These are phyloP conservation scores for Euura saliciscinereae DNA, from an alignment of 1,140 invertebrate species.

Conservation along the genomic window DNA sequence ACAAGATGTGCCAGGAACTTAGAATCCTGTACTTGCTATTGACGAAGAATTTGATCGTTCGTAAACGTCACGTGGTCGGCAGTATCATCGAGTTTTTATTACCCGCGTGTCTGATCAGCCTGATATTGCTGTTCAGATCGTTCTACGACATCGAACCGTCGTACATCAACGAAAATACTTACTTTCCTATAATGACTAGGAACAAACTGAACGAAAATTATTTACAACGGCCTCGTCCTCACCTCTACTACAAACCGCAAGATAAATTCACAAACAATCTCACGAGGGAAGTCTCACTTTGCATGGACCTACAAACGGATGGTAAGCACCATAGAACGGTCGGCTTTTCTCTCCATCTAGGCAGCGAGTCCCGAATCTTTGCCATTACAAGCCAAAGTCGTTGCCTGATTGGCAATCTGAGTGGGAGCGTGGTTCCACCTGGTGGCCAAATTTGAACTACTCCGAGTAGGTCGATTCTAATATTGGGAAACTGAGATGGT, in stretches of 20 bases:
- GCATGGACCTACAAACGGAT: constrained; percentile 29
- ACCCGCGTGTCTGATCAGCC: constrained; percentile 32
- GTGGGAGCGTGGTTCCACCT: too few relatives aligned
- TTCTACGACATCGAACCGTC: not conserved
- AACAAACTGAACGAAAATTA: not conserved
- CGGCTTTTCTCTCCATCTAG: not conserved
- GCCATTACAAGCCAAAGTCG: too few relatives aligned
- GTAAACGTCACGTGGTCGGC: constrained; percentile 48
- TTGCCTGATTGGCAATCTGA: not conserved
- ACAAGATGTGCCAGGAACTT: too few relatives aligned
- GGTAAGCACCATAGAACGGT: not conserved
- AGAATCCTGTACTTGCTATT: constrained; percentile 27
- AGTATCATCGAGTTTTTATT: constrained; percentile 46
- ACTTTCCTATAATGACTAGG: not conserved
- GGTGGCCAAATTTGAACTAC: too few relatives aligned
- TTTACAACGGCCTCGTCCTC: not conserved
- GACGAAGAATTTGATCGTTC: constrained; percentile 48
- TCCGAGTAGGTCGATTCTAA: not conserved
- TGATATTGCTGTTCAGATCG: not conserved
- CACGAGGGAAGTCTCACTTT: constrained; percentile 36
- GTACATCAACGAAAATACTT: not conserved
- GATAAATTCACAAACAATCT: constrained; percentile 33
- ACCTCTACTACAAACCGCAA: constrained; percentile 44
- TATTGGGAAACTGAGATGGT: not conserved
- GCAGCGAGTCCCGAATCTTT: not conserved